These are phyloP conservation scores for Villa cingulata DNA, from an alignment of 2,888 invertebrate species.

Conservation along the genomic window DNA sequence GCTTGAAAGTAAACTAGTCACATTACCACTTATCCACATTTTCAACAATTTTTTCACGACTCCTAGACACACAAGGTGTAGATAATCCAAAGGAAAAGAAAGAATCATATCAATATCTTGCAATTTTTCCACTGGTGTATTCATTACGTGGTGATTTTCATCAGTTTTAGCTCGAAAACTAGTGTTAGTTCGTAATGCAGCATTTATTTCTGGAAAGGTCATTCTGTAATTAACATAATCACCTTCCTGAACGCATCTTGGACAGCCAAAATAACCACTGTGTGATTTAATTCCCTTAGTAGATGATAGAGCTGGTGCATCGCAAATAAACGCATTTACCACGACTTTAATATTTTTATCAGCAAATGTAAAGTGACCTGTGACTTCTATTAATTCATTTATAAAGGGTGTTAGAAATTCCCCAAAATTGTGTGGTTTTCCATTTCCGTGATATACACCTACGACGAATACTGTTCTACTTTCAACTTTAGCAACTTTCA, in stretches of 20 bases:
- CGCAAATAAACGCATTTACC: slow-evolving; percentile 7
- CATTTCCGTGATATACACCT: too few species aligned
- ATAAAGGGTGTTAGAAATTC: neutral
- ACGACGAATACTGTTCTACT: too few species aligned
- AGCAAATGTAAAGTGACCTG: slow-evolving; percentile 3
- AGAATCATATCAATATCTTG: slow-evolving; percentile 14
- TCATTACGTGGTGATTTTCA: slow-evolving; percentile 13
- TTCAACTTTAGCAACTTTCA: neutral
- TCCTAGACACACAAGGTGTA: slow-evolving; percentile 15
- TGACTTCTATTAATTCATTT: slow-evolving; percentile 5
- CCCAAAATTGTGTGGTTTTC: neutral
- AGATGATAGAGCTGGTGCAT: slow-evolving; percentile 9
- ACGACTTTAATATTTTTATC: slow-evolving; percentile 2
- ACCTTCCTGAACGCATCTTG: too few species aligned
- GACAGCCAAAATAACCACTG: slow-evolving; percentile 8
- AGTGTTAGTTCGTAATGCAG: slow-evolving; percentile 1
- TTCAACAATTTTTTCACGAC: slow-evolving; percentile 14
- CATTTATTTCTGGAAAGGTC: slow-evolving; percentile 6
- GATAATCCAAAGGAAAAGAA: slow-evolving; percentile 3
- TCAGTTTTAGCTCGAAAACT: slow-evolving; percentile 9
- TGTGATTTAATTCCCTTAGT: slow-evolving; percentile 8
- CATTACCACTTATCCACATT: slow-evolving; percentile 5
- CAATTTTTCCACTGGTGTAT: slow-evolving; percentile 12
- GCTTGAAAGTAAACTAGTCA: neutral
- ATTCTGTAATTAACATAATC: slow-evolving; percentile 10